Evolutionary conservation across 2,888 invertebrate genomes (phyloP).

Genomic region (Callyntrura guangdongensis): DNA sequence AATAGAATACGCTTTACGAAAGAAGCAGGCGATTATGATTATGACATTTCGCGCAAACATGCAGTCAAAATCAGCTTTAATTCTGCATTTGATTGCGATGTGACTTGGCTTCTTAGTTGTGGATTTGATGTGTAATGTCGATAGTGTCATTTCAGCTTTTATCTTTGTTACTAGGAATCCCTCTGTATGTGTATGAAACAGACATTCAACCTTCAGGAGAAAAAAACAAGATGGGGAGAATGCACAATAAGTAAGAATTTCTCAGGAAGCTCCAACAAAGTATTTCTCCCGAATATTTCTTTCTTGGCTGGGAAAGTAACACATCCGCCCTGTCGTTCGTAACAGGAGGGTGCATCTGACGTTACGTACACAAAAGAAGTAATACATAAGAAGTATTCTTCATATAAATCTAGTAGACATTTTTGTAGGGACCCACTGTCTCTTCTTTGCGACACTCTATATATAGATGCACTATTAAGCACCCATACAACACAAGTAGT

Average conservation of each 20-base stretch:
- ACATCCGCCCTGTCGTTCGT: background rate
- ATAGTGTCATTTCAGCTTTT: slow-evolving; percentile 5
- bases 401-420: slow-evolving; percentile 3
- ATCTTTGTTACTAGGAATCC: no score
- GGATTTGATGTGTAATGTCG: background rate
- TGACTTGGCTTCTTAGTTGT: background rate
- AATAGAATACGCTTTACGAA: background rate
- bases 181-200: background rate
- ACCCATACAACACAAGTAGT: background rate
- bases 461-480: background rate
- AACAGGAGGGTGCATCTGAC: slow-evolving; percentile 63
- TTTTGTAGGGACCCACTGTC: background rate
- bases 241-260: slow-evolving; percentile 16
- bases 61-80: background rate
- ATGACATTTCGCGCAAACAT: background rate
- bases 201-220: background rate
- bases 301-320: background rate
- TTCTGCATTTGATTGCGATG: background rate
- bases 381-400: background rate
- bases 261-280: slow-evolving; percentile 32
- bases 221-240: background rate
- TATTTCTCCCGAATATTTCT: background rate
- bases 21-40: no score
- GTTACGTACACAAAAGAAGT: background rate
- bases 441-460: background rate